Evolutionary conservation across 2,888 invertebrate genomes (phyloP), one percentile per base, ranked within the genome.

Genomic region (Congeria kusceri): DNA sequence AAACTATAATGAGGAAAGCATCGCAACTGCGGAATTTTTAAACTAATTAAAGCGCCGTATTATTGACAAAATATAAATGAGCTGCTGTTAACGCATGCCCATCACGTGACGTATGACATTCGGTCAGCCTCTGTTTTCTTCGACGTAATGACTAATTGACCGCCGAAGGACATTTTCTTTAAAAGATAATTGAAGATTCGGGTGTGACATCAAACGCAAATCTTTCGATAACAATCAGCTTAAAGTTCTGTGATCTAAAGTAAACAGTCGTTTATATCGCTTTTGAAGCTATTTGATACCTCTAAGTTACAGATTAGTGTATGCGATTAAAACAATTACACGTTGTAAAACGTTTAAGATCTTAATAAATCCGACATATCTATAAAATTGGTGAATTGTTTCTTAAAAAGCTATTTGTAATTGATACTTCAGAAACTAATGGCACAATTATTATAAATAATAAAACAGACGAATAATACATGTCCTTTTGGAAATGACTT

Each of bases 91-190:
- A 23, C 29, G 47, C 56, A 58, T 39, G 39, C 29, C 23, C 39
- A 57, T 65, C 68, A 73, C 61, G 80, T 80, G 80, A 69, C 67
- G 68, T 69, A 66, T 73, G 53, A 53, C 68, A 64, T 73, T 76
- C 46, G 59, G 56, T 29, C 80, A 69, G 68, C 73, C 64, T 58
- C 58, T 32, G 46, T 25, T 46, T 53, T 80, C 66, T 69, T 69
- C 76, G 80, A 80, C 80, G 53, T 76, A 63, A 67, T 76, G 80
- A 76, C 72, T 76, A 80, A 80, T 77, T 76, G 73, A 72, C 61
- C 63, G 61, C 80, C 57, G 20, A 53, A 56, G 75, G 80, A 67
- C 68, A 59, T 64, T 61, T 18, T 61, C 25, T 32, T 62, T 49
- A 63, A 53, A 53, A n/a, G 46, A 66, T 74, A 72, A 72, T 72